Evolutionary conservation across 2,113 vertebrate species (phyloP), one percentile per base, ranked within the genome.

Genomic region (Brachionichthys hirsutus): DNA sequence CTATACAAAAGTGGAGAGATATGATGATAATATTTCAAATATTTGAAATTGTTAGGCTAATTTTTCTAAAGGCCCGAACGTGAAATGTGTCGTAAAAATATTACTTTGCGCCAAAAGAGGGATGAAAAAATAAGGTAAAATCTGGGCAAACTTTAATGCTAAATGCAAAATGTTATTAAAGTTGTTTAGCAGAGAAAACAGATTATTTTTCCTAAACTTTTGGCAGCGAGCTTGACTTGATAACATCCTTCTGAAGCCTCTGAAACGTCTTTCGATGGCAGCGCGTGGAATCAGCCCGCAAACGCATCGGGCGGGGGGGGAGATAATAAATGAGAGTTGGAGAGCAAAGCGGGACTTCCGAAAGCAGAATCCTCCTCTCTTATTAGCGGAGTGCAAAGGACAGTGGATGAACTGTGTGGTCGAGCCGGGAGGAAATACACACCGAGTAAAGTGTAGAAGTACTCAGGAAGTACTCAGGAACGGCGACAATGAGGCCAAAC

Each of bases 271-370:
- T 53, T 22, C 2, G 30, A 72, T 72, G 73, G 72, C 68, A 81
- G 35, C 48, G 24, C 13, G 38, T 53, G 66, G 73, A 83, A 80
- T 74, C 80, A 78, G 58, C 47, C 70, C 65, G 53, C 54, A 74
- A 81, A 83, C 12, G 38, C 75, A 75, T 73, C 15, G 67, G 34
- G 22, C 62, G 24, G 51, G 2, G 54, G 75, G 46, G 70, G 67
- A 61, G 30, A 62, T 87, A 78, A 78, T 74, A 76, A 83, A 84
- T 85, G 73, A 78, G 50, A 77, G 70, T 78, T 73, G 67, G 67
- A 81, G 70, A 60, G 78, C 67, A 54, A 16, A 65, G 54, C 67
- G 67, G 3, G 44, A 73, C 70, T 77, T 81, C 78, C 75, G 67
- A 70, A 61, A 68, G 64, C 57, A 57, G 22, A 69, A 62, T 42